Evolutionary conservation across 2,888 invertebrate genomes (phyloP).

Genomic region (Xanthorhoe designata): DNA sequence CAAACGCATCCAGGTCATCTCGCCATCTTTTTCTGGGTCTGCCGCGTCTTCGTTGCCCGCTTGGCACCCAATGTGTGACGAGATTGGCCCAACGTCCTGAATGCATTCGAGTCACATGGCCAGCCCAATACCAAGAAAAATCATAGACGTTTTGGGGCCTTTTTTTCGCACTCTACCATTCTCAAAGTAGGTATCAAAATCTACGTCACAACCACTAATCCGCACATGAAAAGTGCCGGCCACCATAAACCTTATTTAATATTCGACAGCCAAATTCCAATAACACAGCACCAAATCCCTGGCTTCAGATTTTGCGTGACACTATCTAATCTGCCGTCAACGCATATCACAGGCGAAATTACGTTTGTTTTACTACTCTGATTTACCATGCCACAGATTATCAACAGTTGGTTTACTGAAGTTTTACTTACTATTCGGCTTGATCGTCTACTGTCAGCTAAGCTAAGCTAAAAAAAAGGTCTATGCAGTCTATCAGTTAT

Average conservation of each 20-base stretch:
- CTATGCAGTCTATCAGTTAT: too few species aligned
- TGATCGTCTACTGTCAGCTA: too few species aligned
- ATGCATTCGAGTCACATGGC: too few species aligned
- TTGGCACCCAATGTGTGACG: too few species aligned
- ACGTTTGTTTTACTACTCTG: slow-evolving; percentile 84
- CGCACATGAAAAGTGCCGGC: slow-evolving; percentile 29
- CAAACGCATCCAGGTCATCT: too few species aligned
- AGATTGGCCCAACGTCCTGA: too few species aligned
- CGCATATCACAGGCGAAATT: slow-evolving; percentile 78
- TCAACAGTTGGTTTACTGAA: slow-evolving; percentile 2
- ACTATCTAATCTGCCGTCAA: slow-evolving; percentile 76
- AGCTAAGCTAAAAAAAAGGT: too few species aligned
- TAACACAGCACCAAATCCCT: slow-evolving; percentile 76
- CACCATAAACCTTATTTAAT: slow-evolving; percentile 33
- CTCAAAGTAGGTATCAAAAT: slow-evolving; percentile 4
- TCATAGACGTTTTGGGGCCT: too few species aligned
- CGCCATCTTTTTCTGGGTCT: too few species aligned
- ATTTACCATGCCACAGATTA: slow-evolving; percentile 63
- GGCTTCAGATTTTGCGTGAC: slow-evolving; percentile 81
- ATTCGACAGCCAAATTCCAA: slow-evolving; percentile 63
- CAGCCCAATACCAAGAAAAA: too few species aligned
- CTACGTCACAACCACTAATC: slow-evolving; percentile 28
- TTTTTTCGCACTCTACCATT: too few species aligned
- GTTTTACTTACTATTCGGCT: slow-evolving; percentile 14
- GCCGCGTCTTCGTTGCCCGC: too few species aligned